A percentile compares a stretch with the other conserved stretches of the same genome.
Conservation (phyloP, 1,140 invertebrate species). For the Ostrea denselamellosa region DNA sequence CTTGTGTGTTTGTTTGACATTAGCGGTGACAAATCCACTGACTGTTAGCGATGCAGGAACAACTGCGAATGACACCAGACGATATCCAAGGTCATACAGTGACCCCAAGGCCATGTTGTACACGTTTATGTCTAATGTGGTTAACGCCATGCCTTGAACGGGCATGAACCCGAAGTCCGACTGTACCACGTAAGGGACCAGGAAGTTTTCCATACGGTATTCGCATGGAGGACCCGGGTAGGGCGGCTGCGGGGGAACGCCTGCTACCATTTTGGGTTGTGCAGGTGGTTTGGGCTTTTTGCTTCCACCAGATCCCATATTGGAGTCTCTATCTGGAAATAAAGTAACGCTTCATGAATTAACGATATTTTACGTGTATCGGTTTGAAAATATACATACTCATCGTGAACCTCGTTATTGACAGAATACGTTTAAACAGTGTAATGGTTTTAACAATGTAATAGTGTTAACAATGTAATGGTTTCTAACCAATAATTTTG, state of each 20-base stretch:
- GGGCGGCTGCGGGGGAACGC: constrained; percentile 35
- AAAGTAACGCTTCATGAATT: too few species aligned
- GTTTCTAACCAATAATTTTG: too few species aligned
- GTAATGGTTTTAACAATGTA: too few species aligned
- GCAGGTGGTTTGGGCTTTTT: constrained; percentile 35
- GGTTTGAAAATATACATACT: too few species aligned
- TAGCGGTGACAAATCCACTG: constrained; percentile 46
- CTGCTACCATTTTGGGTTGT: not conserved
- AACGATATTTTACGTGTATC: too few species aligned
- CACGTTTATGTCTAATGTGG: constrained; percentile 30
- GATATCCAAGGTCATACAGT: constrained; percentile 49
- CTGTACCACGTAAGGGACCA: constrained; percentile 45
- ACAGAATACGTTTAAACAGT: too few species aligned
- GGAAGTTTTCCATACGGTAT: constrained; percentile 49
- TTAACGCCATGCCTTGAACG: constrained; percentile 22
- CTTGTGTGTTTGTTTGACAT: constrained; percentile 19
- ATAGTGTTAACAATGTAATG: too few species aligned
- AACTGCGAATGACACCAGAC: constrained; percentile 45
- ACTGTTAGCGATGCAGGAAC: constrained; percentile 46
- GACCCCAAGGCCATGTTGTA: constrained; percentile 39
- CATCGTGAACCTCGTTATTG: too few species aligned
- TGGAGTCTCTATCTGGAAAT: not conserved
- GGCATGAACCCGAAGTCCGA: constrained; percentile 39
- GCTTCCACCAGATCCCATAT: constrained; percentile 33
- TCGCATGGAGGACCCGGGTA: constrained; percentile 46